Evolutionary conservation across 2,113 vertebrate species (phyloP), one percentile per base, ranked within the genome.

Genomic region (Caloenas nicobarica): DNA sequence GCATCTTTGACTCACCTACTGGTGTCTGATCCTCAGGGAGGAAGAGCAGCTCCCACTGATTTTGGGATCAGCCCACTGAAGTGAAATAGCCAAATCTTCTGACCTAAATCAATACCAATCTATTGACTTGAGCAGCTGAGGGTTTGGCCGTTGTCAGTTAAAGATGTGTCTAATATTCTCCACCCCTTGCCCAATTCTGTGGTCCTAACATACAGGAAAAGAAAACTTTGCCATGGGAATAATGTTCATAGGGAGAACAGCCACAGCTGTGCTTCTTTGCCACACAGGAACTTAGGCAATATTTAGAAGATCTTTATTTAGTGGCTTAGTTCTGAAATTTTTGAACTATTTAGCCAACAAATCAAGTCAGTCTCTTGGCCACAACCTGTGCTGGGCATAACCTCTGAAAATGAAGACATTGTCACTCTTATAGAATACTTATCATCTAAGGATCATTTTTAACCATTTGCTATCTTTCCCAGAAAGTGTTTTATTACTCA

Each of bases 401-500:
- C 31, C 72, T 90, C 74, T 88, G 76, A 60, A 36, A 70, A 53
- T 0, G 2, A 38, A 22, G 25, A 54, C 10, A 4, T 71, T 86
- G 46, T 95, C 33, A 56, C 53, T 95, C 60, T 11, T 80, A 40
- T 16, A 40, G 46, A 81, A 79, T 76, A 60, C 33, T 57, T 73
- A 15, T 3, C 4, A n/a, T 38, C 42, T 72, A 83, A 83, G 83
- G 82, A 48, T 88, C 12, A 56, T 85, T 48, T 65, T 48, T 66
- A 88, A 91, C 58, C 36, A 57, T 69, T 94, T 82, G 51, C 44
- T 42, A 23, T 57, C 56, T 88, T 90, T 95, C 66, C 33, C 72
- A 58, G 61, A 31, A 90, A 76, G 48, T 74, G 62, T 93, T 89
- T 56, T 85, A 36, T 88, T 94, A 28, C 74, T 96, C 74, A 74